Evolutionary conservation across 2,113 vertebrate genomes (phyloP), one percentile per base, ranked within the genome.

Genomic region (Willisornis vidua): DNA sequence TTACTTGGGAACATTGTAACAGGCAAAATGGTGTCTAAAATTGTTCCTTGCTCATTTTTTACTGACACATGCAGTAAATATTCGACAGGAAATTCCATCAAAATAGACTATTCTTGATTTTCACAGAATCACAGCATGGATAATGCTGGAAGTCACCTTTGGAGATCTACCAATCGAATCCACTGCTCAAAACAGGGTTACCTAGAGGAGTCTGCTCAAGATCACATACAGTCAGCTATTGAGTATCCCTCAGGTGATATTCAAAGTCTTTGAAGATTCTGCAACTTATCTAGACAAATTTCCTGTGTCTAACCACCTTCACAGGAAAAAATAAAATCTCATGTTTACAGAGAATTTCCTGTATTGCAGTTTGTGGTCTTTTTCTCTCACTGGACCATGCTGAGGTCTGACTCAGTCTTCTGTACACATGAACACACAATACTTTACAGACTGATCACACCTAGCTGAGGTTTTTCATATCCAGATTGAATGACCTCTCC

Each of bases 161-260:
- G 33, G 49, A 79, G 11, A 79, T 31, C 33, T 49, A 43, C 15
- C 31, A 77, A n/a, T 39, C 31, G 14, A 81, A n/a, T 3, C 13
- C 17, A 43, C 11, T 62, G 10, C 31, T 80, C 59, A 65, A 35
- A 33, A 29, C 18, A 5, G 6, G 2, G 4, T 39, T 16, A 62
- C 17, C 13, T 31, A 25, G 39, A 68, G 55, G 29, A 61, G 19
- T 35, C 61, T 46, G 28, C n/a, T 73, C 61, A 62, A 49, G 26
- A 49, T 12, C 1, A 1, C 7, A 24, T 13, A 20, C 22, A 51
- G 28, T 15, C 1, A 2, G 0, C 1, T 22, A 87, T 45, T 41
- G 16, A 91, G 25, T n/a, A 74, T 28, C 70, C 62, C 41, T 61
- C n/a, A 75, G 33, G 46, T 54, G 23, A 67, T 24, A 73, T 20